Percentiles rank a stretch among this genome's conserved stretches.
These are phyloP conservation scores for Stramonita haemastoma DNA, from an alignment of 2,888 invertebrate species.

Conservation along the genomic window DNA sequence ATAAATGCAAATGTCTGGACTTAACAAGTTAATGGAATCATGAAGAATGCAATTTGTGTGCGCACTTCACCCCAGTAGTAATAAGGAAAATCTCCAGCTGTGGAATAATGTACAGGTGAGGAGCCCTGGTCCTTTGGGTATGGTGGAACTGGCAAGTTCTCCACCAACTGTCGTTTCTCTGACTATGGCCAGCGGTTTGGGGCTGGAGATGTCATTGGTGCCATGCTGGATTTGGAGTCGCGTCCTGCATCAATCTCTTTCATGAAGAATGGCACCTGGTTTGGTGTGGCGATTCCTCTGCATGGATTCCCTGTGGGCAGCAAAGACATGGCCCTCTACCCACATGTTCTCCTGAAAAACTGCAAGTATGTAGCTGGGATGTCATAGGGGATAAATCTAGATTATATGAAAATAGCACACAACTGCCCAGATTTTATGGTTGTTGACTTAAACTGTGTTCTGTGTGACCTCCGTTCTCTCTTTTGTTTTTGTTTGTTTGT, in stretches of 20 bases:
- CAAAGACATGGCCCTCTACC: slow-evolving; percentile 85
- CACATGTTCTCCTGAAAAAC: slow-evolving; percentile 94
- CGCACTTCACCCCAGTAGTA: no score
- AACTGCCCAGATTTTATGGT: no score
- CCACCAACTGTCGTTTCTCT: slow-evolving; percentile 85
- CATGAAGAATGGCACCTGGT: slow-evolving; percentile 88
- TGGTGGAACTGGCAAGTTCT: slow-evolving; percentile 90
- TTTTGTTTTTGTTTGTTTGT: no score
- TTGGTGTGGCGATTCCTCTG: slow-evolving; percentile 87
- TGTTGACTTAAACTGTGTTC: not conserved
- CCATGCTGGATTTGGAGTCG: slow-evolving; percentile 84
- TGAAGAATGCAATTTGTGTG: no score
- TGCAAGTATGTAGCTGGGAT: slow-evolving; percentile 76
- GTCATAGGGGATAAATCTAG: not conserved
- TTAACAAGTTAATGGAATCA: no score
- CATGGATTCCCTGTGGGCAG: slow-evolving; percentile 81
- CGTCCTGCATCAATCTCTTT: slow-evolving; percentile 86
- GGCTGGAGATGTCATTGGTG: slow-evolving; percentile 89
- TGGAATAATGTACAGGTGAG: slow-evolving; percentile 81
- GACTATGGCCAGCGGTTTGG: slow-evolving; percentile 87
- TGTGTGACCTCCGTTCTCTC: slow-evolving; percentile 5
- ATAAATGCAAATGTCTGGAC: no score
- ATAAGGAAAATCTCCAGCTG: not conserved
- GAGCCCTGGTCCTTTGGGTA: slow-evolving; percentile 87
- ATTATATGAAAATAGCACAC: no score